A percentile compares a stretch with the other conserved stretches of the same genome.
Evolutionary conservation across 2,113 vertebrate species (phyloP).

Genomic region (Eublepharis macularius): DNA sequence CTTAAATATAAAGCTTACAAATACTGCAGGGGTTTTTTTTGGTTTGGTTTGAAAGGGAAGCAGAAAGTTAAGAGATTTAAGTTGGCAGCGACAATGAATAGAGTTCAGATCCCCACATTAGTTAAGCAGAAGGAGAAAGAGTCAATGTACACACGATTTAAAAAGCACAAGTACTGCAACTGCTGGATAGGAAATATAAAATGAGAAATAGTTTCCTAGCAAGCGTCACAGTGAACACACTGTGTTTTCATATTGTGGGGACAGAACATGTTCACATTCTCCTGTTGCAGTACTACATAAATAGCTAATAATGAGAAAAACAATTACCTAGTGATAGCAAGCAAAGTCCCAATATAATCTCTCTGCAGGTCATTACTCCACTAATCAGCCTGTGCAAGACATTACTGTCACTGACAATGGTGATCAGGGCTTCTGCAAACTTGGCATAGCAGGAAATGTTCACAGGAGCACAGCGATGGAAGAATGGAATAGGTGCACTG

Average conservation of each 20-base stretch:
- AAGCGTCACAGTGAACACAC: conserved; percentile 40
- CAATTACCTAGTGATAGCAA: conserved; percentile 95
- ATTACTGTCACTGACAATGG: conserved; percentile 95
- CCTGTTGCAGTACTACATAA: conserved; percentile 74
- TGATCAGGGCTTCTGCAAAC: conserved; percentile 96
- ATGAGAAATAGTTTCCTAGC: conserved; percentile 58
- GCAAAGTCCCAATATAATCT: conserved; percentile 98
- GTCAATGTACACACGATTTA: conserved; percentile 57
- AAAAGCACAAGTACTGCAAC: conserved; percentile 49
- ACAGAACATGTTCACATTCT: conserved; percentile 69
- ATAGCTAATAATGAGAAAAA: conserved; percentile 85
- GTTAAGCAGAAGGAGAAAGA: conserved; percentile 43
- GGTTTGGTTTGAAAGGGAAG: conserved; percentile 12
- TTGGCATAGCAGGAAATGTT: conserved; percentile 96
- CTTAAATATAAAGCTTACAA: background rate
- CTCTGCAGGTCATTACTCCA: conserved; percentile 95
- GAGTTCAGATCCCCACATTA: conserved; percentile 43
- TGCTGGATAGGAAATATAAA: conserved; percentile 54
- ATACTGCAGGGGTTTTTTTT: background rate
- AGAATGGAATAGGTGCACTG: conserved; percentile 92
- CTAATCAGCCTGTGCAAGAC: conserved; percentile 95
- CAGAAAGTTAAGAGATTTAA: background rate
- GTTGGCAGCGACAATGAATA: background rate
- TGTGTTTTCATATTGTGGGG: conserved; percentile 57
- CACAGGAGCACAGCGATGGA: conserved; percentile 98